Evolutionary conservation across 37 sponge, comb jelly and placozoan species (phyloP).

Genomic region (Petrosia ficiformis): DNA sequence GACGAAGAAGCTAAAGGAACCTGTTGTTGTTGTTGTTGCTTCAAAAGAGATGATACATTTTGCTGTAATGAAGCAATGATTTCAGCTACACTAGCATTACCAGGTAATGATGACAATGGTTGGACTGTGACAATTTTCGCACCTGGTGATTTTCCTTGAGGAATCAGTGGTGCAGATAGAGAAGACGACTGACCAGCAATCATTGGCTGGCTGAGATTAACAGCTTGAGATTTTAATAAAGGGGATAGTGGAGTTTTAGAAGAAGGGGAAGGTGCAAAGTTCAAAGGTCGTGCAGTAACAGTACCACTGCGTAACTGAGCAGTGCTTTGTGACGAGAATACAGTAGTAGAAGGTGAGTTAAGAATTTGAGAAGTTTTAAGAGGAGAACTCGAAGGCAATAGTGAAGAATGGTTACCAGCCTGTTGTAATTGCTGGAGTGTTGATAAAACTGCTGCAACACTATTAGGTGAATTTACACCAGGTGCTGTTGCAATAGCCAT

Average conservation of each 20-base stretch:
- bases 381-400: too few species aligned
- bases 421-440: neutral
- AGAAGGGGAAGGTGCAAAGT: neutral
- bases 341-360: slow-evolving; percentile 5
- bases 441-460: neutral
- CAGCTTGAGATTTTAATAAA: neutral
- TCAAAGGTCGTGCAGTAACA: neutral
- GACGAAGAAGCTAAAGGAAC: too few species aligned
- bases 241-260: neutral
- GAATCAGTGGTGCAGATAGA: neutral
- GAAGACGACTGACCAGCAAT: neutral
- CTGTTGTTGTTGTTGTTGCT: neutral
- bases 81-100: neutral
- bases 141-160: neutral
- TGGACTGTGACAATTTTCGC: slow-evolving; percentile 57
- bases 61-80: neutral
- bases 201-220: neutral
- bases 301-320: neutral
- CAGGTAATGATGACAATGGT: slow-evolving; percentile 19
- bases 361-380: too few species aligned
- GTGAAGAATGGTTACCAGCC: slow-evolving; percentile 15
- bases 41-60: neutral
- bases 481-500: neutral
- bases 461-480: neutral
- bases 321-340: neutral